Percentiles rank a stretch among this genome's conserved stretches.
Evolutionary conservation across 1,140 invertebrate genomes (phyloP).

Genomic region (Drosophila murphyi): DNA sequence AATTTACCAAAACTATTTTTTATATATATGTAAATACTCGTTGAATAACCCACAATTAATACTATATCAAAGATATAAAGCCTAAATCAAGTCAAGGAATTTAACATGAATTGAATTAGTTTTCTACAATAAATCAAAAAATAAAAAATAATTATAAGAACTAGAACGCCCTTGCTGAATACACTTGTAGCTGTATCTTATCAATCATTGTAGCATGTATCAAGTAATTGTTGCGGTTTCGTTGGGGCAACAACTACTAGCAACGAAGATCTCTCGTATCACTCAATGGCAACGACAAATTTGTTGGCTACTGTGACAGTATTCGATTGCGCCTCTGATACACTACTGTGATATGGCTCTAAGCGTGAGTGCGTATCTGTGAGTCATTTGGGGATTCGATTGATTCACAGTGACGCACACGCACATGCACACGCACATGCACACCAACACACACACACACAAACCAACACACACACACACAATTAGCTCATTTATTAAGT

Average conservation of each 20-base stretch:
- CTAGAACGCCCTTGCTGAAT: background rate
- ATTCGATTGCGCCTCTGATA: constrained; percentile 2
- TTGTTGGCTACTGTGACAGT: constrained; percentile 12
- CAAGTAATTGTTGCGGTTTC: constrained; percentile 22
- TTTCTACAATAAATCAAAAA: too few relatives aligned
- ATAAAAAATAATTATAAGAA: too few relatives aligned
- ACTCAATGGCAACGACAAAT: constrained; percentile 4
- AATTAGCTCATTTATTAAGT: constrained; percentile 8
- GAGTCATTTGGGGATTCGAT: constrained; percentile 36
- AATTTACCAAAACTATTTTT: too few relatives aligned
- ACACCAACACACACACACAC: constrained; percentile 1
- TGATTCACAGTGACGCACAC: constrained; percentile 27
- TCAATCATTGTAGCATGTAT: constrained; percentile 10
- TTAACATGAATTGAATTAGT: too few relatives aligned
- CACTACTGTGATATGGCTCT: constrained; percentile 5
- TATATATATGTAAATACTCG: too few relatives aligned
- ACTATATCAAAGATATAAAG: too few relatives aligned
- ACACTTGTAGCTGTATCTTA: constrained; percentile 25
- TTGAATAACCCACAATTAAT: too few relatives aligned
- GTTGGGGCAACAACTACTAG: background rate
- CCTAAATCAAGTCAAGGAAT: too few relatives aligned
- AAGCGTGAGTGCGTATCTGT: background rate
- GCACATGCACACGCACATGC: background rate
- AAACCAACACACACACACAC: background rate
- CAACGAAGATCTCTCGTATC: background rate